Conservation (phyloP, 2,888 invertebrate genomes). For the Lepetodrilus schrolli region DNA sequence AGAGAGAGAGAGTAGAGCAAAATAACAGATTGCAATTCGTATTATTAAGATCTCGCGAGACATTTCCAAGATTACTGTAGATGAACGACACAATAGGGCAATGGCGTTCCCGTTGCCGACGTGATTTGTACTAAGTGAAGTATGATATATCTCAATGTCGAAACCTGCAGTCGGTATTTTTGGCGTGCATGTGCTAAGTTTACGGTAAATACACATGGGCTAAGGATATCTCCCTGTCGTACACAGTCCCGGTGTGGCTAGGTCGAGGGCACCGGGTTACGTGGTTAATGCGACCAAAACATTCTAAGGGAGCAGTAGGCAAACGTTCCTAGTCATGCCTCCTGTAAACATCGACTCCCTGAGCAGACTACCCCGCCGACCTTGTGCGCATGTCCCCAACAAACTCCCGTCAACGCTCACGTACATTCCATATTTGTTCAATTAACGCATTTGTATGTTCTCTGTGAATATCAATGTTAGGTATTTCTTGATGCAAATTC, state of each 20-base stretch:
- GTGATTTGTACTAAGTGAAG: no score
- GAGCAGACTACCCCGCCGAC: neutral
- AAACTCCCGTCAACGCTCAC: neutral
- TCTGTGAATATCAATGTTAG: neutral
- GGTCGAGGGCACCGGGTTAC: neutral
- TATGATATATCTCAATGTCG: no score
- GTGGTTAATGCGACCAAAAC: neutral
- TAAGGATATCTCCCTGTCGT: neutral
- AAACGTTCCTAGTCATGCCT: neutral
- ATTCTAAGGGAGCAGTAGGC: neutral
- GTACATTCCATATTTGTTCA: neutral
- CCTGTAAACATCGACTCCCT: neutral
- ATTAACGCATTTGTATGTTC: neutral
- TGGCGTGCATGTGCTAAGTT: neutral
- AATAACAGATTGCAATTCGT: no score
- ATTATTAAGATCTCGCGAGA: no score
- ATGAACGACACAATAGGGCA: no score
- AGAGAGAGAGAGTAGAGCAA: no score
- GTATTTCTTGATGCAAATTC: neutral
- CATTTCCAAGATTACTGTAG: no score
- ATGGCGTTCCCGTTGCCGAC: no score
- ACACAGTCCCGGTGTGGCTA: neutral
- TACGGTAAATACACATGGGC: neutral
- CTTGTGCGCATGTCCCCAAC: neutral
- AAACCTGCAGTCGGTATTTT: neutral